Conservation (phyloP, 2,797 vertebrate species). For the Miichthys miiuy region DNA sequence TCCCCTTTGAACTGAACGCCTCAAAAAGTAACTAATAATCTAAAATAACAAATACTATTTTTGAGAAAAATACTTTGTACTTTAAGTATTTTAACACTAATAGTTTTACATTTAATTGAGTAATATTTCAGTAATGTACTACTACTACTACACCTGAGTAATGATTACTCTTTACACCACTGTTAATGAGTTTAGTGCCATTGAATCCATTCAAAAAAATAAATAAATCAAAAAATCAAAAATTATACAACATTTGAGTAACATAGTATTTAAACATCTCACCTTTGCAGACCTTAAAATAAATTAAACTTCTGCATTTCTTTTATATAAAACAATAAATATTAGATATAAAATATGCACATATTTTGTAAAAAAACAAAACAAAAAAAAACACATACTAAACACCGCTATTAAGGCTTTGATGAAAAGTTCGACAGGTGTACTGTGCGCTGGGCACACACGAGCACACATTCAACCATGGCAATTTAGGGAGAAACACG, state of each 20-base stretch:
- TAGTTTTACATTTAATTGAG: too few relatives aligned
- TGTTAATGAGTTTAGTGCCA: background rate
- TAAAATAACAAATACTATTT: too few relatives aligned
- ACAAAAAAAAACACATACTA: background rate
- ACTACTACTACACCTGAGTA: too few relatives aligned
- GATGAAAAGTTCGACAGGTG: conserved; percentile 21
- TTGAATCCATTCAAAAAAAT: too few relatives aligned
- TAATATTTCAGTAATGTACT: too few relatives aligned
- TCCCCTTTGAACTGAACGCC: too few relatives aligned
- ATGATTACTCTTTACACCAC: too few relatives aligned
- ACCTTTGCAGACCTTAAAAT: background rate
- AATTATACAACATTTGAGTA: too few relatives aligned
- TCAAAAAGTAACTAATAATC: too few relatives aligned
- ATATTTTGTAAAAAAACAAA: background rate
- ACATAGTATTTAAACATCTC: background rate
- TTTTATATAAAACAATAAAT: background rate
- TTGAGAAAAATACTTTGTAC: too few relatives aligned
- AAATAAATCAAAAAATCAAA: too few relatives aligned
- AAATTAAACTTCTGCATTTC: background rate
- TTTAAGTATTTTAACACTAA: too few relatives aligned
- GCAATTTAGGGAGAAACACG: conserved; percentile 38
- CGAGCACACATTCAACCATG: conserved; percentile 14
- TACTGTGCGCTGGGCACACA: conserved; percentile 19
- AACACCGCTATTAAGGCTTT: background rate
- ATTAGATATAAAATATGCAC: conserved; percentile 1